Percentiles rank a stretch among this genome's conserved stretches.
Evolutionary conservation across 1,140 invertebrate genomes (phyloP).

Genomic region (Micrasema longulum): DNA sequence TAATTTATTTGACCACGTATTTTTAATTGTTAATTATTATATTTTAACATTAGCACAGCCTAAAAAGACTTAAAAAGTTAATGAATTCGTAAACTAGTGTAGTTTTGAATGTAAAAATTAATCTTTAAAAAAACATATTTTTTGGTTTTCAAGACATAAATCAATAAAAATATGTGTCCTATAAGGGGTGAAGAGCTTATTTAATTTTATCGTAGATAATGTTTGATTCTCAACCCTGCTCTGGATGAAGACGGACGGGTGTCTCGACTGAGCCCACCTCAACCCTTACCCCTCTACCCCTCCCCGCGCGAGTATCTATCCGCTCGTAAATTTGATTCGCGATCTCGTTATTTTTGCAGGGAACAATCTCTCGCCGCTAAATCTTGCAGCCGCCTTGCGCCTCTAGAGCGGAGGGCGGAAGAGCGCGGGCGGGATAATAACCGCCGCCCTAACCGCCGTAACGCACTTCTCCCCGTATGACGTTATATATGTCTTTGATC

Average conservation of each 20-base stretch:
- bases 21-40: too few relatives aligned
- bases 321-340: slow-evolving; percentile 50
- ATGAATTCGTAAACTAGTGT: too few relatives aligned
- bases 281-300: background rate
- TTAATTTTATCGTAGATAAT: slow-evolving; percentile 1
- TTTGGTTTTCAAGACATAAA: too few relatives aligned
- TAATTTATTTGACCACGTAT: too few relatives aligned
- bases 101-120: too few relatives aligned
- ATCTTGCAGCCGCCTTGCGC: slow-evolving; percentile 45
- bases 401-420: too few relatives aligned
- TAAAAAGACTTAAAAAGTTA: too few relatives aligned
- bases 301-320: slow-evolving; percentile 8
- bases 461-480: slow-evolving; percentile 10
- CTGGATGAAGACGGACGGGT: slow-evolving; percentile 29
- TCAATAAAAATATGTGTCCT: too few relatives aligned
- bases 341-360: slow-evolving; percentile 54
- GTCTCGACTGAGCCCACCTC: background rate
- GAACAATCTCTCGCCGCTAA: slow-evolving; percentile 50
- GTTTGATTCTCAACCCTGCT: background rate
- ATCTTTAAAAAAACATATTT: too few relatives aligned
- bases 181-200: too few relatives aligned
- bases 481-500: slow-evolving; percentile 6
- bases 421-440: slow-evolving; percentile 3
- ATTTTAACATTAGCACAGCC: too few relatives aligned
- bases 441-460: slow-evolving; percentile 13